These are phyloP conservation scores for Gambusia holbrooki DNA, from an alignment of 2,113 vertebrate species.

Conservation along the genomic window DNA sequence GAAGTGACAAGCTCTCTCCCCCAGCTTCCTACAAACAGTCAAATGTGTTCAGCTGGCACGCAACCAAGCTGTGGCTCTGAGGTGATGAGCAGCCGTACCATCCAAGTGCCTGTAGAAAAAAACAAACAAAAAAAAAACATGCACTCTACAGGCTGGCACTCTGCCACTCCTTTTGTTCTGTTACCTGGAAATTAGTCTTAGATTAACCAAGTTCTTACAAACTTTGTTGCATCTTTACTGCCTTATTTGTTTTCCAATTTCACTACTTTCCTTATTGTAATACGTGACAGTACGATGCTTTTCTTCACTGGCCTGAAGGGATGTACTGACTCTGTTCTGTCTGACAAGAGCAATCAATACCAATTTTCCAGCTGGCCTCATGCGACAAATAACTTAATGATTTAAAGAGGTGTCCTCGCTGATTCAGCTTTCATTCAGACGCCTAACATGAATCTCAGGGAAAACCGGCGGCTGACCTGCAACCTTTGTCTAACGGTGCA, in stretches of 20 bases:
- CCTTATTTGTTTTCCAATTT: background rate
- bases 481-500: background rate
- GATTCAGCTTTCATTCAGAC: conserved; percentile 6
- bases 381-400: conserved; percentile 14
- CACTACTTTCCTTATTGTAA: background rate
- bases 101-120: background rate
- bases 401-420: background rate
- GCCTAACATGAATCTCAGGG: background rate
- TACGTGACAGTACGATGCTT: background rate
- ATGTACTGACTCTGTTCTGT: conserved; percentile 5
- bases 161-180: background rate
- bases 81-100: background rate
- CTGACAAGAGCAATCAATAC: conserved; percentile 9
- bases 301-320: background rate
- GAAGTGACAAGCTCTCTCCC: background rate
- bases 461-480: background rate
- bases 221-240: background rate
- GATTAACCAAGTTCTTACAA: background rate
- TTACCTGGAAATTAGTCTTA: background rate
- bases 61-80: background rate
- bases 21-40: conserved; percentile 2
- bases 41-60: background rate
- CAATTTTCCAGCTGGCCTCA: conserved; percentile 14
- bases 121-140: background rate
- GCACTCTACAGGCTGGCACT: background rate